Conservation (phyloP, 2,113 vertebrate genomes). For the Carassius gibelio region DNA sequence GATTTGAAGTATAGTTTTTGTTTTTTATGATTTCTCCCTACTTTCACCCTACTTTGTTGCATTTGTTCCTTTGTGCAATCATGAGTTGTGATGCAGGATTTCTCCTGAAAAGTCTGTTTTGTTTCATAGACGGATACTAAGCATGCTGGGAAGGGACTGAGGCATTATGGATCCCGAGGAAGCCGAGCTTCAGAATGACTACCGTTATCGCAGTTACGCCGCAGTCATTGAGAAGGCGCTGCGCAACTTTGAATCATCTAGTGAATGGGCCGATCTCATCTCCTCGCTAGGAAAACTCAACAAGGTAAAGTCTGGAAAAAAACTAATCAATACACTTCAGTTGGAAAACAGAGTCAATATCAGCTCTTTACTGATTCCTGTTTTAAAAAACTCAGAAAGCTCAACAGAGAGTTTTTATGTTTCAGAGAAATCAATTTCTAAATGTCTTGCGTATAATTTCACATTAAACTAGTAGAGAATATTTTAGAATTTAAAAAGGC, state of each 20-base stretch:
- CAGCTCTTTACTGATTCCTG: not conserved
- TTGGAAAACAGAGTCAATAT: not conserved
- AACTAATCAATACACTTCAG: not conserved
- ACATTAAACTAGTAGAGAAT: not conserved
- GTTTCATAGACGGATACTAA: constrained; percentile 59
- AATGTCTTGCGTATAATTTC: not conserved
- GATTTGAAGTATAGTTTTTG: not conserved
- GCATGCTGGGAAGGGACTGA: constrained; percentile 71
- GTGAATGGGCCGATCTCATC: constrained; percentile 97
- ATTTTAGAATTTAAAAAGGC: not conserved
- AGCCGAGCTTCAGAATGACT: constrained; percentile 88
- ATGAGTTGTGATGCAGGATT: not conserved
- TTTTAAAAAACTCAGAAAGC: not conserved
- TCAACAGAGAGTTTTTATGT: not conserved
- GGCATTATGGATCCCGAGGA: constrained; percentile 92
- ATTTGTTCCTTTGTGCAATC: not conserved
- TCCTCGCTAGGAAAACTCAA: constrained; percentile 97
- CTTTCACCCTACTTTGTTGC: not conserved
- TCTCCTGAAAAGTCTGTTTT: not conserved
- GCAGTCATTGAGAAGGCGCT: constrained; percentile 93
- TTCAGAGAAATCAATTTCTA: not conserved
- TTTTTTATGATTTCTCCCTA: not conserved
- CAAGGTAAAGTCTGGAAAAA: constrained; percentile 79
- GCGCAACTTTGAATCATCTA: constrained; percentile 96
- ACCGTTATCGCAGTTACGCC: constrained; percentile 91